Percentiles rank a stretch among this genome's conserved stretches.
Evolutionary conservation across 2,113 vertebrate species (phyloP).

Genomic region (Melanerpes formicivorus): DNA sequence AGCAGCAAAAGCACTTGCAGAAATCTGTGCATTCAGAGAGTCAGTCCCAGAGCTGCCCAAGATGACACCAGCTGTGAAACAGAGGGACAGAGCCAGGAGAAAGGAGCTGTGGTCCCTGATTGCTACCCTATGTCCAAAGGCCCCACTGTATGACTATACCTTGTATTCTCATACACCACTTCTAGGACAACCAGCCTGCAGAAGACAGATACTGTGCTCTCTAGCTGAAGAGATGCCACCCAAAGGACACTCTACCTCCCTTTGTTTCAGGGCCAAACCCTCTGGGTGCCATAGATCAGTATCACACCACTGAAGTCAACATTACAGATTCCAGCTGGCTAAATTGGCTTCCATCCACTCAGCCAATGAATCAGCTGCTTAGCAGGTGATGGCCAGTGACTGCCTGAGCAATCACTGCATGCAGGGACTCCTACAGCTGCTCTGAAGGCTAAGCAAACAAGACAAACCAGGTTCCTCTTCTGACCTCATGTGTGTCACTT

Average conservation of each 20-base stretch:
- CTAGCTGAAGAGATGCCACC: not conserved
- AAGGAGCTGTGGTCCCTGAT: not conserved
- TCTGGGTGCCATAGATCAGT: not conserved
- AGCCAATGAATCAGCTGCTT: slow-evolving; percentile 47
- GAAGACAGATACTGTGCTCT: not conserved
- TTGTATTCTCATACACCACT: rapidly evolving
- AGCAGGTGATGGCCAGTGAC: slow-evolving; percentile 50
- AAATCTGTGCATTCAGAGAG: not conserved
- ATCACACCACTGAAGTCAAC: not conserved
- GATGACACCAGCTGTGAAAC: not conserved
- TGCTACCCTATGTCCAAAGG: not conserved
- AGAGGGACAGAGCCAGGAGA: not conserved
- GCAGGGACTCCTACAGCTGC: not conserved
- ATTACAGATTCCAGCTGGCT: slow-evolving; percentile 53
- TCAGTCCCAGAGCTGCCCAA: not conserved
- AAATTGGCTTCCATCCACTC: slow-evolving; percentile 48
- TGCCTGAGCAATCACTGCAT: slow-evolving; percentile 40
- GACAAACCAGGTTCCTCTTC: slow-evolving; percentile 19
- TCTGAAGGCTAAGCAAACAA: slow-evolving; percentile 39
- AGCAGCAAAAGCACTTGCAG: not conserved
- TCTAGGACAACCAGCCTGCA: not conserved
- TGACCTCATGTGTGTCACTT: not conserved
- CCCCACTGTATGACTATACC: not conserved
- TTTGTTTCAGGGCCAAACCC: slow-evolving; percentile 35
- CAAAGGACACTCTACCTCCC: not conserved